Conservation (phyloP, 1,140 invertebrate genomes). For the Drosophila eugracilis region DNA sequence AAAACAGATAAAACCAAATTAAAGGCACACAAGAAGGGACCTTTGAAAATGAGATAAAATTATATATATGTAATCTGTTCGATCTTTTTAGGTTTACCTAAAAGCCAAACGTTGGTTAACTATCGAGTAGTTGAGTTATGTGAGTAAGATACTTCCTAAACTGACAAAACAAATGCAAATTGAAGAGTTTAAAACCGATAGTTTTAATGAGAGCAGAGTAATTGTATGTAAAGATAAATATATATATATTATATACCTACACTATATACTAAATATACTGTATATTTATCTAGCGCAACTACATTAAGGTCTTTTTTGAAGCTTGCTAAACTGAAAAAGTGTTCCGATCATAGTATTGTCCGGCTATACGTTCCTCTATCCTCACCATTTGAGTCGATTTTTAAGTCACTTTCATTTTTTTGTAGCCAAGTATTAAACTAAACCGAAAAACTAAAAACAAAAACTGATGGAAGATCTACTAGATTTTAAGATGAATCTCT, state of each 20-base stretch:
- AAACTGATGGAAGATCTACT: constrained; percentile 14
- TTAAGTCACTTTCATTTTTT: constrained; percentile 3
- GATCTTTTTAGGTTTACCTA: not conserved
- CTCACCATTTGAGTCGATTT: constrained; percentile 14
- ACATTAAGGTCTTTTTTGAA: constrained; percentile 18
- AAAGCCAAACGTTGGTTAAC: constrained; percentile 24
- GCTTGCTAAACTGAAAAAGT: constrained; percentile 9
- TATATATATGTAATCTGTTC: not conserved
- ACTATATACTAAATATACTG: constrained; percentile 18
- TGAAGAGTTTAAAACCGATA: constrained; percentile 5
- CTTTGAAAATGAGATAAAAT: not conserved
- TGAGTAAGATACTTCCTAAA: constrained; percentile 13
- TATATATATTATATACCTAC: constrained; percentile 3
- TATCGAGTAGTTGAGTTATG: constrained; percentile 10
- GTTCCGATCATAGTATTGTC: constrained; percentile 22
- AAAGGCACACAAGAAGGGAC: not conserved
- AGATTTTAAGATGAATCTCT: constrained; percentile 14
- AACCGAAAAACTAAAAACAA: too few species aligned
- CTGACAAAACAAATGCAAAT: constrained; percentile 6
- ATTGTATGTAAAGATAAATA: constrained; percentile 23
- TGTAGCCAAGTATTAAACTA: constrained; percentile 20
- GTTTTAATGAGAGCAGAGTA: constrained; percentile 10
- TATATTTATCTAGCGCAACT: constrained; percentile 39
- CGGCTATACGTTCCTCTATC: constrained; percentile 30
- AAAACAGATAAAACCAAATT: constrained; percentile 5